Percentiles rank a stretch among this genome's conserved stretches.
Evolutionary conservation across 1,140 invertebrate genomes (phyloP).

Genomic region (Ceratoteleas bidentatus): DNA sequence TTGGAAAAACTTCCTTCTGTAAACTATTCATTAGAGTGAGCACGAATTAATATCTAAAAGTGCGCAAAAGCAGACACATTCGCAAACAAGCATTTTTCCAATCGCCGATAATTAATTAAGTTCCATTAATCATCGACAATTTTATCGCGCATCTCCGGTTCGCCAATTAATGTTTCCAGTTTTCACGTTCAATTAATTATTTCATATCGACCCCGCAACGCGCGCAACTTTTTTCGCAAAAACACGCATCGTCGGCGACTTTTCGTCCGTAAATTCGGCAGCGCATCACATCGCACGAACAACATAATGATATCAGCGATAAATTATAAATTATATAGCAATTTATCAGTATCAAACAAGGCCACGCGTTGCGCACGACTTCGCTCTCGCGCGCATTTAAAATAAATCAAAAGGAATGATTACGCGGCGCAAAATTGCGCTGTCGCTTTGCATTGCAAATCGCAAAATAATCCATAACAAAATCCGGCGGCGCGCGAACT

Average conservation of each 20-base stretch:
- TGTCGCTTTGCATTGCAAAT: slow-evolving; percentile 24
- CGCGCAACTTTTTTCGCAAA: not conserved
- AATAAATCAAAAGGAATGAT: slow-evolving; percentile 18
- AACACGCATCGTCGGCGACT: not conserved
- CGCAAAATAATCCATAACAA: slow-evolving; percentile 18
- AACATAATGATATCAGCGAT: not conserved
- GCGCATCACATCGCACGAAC: not conserved
- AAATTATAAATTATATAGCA: not conserved
- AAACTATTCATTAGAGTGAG: no score
- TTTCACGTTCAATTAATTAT: slow-evolving; percentile 7
- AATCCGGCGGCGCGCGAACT: not conserved
- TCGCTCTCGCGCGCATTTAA: not conserved
- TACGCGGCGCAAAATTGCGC: slow-evolving; percentile 5
- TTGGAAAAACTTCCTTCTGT: no score
- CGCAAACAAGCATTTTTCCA: no score
- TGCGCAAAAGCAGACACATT: no score
- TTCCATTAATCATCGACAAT: slow-evolving; percentile 4
- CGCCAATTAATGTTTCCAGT: not conserved
- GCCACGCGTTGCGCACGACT: not conserved
- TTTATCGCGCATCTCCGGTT: not conserved
- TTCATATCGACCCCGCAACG: not conserved
- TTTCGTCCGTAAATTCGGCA: not conserved
- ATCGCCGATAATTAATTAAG: not conserved
- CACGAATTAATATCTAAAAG: no score
- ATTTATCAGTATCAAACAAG: not conserved